phyloP scores from a whole-genome alignment of 2,113 vertebrate genomes.

The Trachemys scripta region DNA sequence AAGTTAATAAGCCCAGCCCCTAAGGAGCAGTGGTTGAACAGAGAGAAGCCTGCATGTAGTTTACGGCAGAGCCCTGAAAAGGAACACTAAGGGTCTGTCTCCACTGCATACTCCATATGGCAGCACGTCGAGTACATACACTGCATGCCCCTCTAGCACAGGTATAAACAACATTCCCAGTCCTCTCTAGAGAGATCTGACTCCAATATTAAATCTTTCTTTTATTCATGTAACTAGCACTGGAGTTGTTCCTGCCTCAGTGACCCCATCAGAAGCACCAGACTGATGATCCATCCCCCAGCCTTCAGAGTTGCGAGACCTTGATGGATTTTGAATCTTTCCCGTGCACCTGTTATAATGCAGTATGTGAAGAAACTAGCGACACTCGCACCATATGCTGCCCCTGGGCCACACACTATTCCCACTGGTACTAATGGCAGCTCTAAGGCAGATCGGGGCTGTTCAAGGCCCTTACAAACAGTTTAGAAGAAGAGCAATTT shows the following conservation, averaged over 20 bases:
- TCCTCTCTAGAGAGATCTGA: too few relatives aligned
- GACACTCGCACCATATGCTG: fast-evolving
- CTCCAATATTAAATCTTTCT: too few relatives aligned
- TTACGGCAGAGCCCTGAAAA: background rate
- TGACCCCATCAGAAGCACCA: background rate
- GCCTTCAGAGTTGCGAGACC: background rate
- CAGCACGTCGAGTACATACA: background rate
- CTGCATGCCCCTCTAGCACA: background rate
- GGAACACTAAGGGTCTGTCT: background rate
- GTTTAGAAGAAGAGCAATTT: background rate
- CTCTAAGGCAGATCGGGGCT: background rate
- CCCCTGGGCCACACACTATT: background rate
- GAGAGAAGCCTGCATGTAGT: background rate
- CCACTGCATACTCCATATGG: background rate
- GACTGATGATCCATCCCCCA: background rate
- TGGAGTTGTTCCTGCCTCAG: background rate
- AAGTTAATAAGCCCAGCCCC: background rate
- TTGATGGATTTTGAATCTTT: background rate
- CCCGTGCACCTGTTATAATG: background rate
- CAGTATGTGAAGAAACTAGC: background rate
- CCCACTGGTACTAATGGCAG: background rate
- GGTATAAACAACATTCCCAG: too few relatives aligned
- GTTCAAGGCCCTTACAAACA: background rate
- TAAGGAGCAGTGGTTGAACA: background rate
- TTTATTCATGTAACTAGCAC: background rate